A percentile compares a stretch with the other conserved stretches of the same genome.
Conservation (phyloP, 2,797 vertebrate species). For the Pseudochirops corinnae region DNA sequence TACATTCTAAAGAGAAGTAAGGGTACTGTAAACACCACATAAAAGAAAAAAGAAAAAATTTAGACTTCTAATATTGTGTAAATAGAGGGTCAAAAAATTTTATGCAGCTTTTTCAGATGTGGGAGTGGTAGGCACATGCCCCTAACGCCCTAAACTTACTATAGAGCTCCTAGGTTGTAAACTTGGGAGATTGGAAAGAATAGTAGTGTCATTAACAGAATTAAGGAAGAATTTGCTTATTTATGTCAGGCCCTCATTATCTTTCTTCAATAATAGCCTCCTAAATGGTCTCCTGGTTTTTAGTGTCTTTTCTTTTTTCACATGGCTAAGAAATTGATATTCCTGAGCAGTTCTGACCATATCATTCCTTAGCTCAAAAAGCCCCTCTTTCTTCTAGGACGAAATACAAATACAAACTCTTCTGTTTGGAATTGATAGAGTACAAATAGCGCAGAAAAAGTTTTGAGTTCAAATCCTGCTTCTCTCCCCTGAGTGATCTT, state of each 20-base stretch:
- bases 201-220: neutral
- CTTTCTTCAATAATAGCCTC: neutral
- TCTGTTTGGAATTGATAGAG: neutral
- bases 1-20: neutral
- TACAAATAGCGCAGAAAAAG: neutral
- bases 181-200: neutral
- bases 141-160: neutral
- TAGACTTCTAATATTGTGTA: neutral
- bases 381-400: neutral
- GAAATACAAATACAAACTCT: neutral
- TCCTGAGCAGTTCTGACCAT: neutral
- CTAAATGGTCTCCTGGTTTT: neutral
- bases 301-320: neutral
- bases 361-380: neutral
- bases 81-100: neutral
- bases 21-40: neutral
- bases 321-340: neutral
- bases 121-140: neutral
- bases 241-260: neutral
- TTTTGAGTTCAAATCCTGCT: neutral
- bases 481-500: neutral
- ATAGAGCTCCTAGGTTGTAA: neutral
- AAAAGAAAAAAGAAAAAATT: neutral
- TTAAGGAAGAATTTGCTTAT: neutral
- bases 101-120: neutral